phyloP scores from a whole-genome alignment of 2,113 vertebrate species.

The Nycticebus coucang region DNA sequence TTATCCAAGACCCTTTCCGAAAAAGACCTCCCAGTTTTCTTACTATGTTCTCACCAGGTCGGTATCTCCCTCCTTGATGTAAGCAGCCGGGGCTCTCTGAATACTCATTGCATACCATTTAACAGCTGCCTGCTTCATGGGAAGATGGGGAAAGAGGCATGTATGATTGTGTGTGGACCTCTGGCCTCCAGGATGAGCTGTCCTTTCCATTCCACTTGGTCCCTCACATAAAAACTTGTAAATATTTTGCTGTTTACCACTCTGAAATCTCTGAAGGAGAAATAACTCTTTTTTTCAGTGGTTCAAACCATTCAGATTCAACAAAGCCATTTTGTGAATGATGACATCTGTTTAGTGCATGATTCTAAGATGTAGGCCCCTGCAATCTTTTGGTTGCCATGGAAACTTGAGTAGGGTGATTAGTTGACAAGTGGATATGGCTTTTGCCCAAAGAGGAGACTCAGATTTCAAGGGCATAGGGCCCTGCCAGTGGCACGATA shows the following conservation, averaged over 20 bases:
- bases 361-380: background rate
- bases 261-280: background rate
- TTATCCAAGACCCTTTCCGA: background rate
- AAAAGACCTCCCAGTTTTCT: background rate
- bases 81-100: background rate
- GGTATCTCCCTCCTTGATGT: background rate
- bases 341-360: background rate
- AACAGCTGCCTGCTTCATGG: background rate
- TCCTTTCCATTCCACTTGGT: background rate
- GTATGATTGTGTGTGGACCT: background rate
- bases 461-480: background rate
- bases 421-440: background rate
- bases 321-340: background rate
- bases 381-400: constrained; percentile 35
- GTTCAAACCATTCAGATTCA: constrained; percentile 2
- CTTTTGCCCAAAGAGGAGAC: constrained; percentile 7
- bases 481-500: background rate
- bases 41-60: background rate
- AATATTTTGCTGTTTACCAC: background rate
- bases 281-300: background rate
- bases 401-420: background rate
- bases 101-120: background rate
- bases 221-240: background rate
- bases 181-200: background rate
- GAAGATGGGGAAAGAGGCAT: background rate